Evolutionary conservation across 2,113 vertebrate genomes (phyloP).

Genomic region (Pelvicachromis taeniatus): DNA sequence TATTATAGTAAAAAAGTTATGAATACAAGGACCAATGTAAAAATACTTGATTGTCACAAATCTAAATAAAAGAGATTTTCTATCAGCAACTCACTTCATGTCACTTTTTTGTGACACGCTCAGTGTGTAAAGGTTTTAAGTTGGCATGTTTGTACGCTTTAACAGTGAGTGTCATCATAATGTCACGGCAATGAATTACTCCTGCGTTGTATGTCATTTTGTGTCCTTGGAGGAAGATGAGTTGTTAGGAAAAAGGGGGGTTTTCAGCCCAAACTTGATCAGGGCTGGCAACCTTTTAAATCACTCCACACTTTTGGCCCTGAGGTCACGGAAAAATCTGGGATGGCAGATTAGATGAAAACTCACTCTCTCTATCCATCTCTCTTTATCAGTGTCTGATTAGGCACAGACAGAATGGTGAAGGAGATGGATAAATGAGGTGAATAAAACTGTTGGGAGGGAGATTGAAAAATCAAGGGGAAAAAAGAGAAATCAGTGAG

Average conservation of each 20-base stretch:
- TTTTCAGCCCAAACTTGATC: constrained; percentile 42
- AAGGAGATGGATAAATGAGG: neutral
- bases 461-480: neutral
- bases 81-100: neutral
- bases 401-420: neutral
- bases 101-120: neutral
- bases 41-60: neutral
- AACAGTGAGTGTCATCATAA: neutral
- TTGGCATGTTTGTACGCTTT: neutral
- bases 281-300: constrained; percentile 40
- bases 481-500: neutral
- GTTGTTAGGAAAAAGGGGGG: constrained; percentile 45
- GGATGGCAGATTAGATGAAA: constrained; percentile 34
- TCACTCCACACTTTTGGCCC: constrained; percentile 9
- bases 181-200: neutral
- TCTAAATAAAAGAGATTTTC: neutral
- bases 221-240: constrained; percentile 48
- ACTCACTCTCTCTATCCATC: constrained; percentile 27
- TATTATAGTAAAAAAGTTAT: too few relatives aligned
- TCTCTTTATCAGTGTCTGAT: constrained; percentile 8
- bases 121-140: neutral
- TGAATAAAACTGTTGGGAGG: neutral
- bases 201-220: neutral
- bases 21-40: neutral
- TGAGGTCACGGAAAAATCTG: constrained; percentile 37